Conservation (phyloP, 2,113 vertebrate genomes). For the Caloenas nicobarica region DNA sequence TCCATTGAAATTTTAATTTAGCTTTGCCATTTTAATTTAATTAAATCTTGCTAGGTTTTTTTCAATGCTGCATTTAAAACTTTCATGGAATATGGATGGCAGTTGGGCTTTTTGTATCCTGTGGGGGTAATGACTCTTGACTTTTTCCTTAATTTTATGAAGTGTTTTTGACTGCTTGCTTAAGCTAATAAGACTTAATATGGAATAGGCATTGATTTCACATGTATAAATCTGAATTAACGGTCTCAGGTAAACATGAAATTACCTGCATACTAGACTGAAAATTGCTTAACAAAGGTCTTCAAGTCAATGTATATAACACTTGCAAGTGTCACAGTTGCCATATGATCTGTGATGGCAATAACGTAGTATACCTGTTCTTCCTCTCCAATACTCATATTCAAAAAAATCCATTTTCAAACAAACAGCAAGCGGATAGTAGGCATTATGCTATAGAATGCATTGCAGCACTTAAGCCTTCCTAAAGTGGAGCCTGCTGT, state of each 20-base stretch:
- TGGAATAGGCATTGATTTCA: slow-evolving; percentile 49
- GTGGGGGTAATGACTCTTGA: slow-evolving; percentile 38
- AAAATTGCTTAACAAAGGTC: slow-evolving; percentile 11
- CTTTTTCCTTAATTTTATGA: slow-evolving; percentile 26
- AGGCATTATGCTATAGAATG: neutral
- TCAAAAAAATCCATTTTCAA: neutral
- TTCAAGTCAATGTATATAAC: neutral
- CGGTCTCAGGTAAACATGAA: slow-evolving; percentile 24
- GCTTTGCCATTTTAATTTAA: slow-evolving; percentile 64
- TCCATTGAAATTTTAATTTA: slow-evolving; percentile 66
- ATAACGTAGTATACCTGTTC: neutral
- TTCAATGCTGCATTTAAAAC: neutral
- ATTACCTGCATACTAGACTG: neutral
- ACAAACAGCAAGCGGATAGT: neutral
- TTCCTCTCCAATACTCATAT: neutral
- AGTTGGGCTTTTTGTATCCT: slow-evolving; percentile 28
- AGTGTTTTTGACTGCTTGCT: slow-evolving; percentile 38
- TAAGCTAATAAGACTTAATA: neutral
- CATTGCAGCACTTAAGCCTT: neutral
- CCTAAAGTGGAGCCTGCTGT: neutral
- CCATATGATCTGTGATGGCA: neutral
- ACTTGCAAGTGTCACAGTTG: neutral
- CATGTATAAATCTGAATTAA: slow-evolving; percentile 33
- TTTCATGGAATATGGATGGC: slow-evolving; percentile 10
- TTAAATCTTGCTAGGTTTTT: neutral